Conservation (phyloP, 1,140 invertebrate genomes). For the Sarcophaga bullata region DNA sequence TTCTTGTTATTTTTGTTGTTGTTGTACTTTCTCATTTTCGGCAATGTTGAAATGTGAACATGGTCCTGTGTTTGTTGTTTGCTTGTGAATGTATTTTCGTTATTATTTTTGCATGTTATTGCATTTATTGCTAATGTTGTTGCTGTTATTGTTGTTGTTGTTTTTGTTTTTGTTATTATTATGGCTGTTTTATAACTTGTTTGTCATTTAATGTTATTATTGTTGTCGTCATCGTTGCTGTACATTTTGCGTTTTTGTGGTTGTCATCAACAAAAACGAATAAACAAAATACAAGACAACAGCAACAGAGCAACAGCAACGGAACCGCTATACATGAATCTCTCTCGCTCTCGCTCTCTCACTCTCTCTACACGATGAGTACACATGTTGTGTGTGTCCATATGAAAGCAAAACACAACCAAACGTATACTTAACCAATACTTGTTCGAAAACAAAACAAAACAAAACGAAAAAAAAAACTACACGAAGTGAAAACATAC, state of each 20-base stretch:
- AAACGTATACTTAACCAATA: too few species aligned
- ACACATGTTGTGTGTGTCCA: too few species aligned
- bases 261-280: slow-evolving; percentile 1
- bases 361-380: too few species aligned
- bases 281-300: background rate
- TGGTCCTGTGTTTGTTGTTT: too few species aligned
- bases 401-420: too few species aligned
- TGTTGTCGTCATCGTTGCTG: background rate
- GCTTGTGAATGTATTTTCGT: too few species aligned
- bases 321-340: too few species aligned
- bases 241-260: slow-evolving; percentile 9
- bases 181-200: background rate
- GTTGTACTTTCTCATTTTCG: background rate
- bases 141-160: background rate
- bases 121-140: background rate
- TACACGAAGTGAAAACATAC: background rate
- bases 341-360: too few species aligned
- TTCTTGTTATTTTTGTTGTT: background rate
- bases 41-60: too few species aligned
- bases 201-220: background rate
- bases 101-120: background rate
- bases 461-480: background rate
- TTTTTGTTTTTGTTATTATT: background rate
- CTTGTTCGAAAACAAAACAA: too few species aligned
- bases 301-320: background rate